Conservation (phyloP, 2,113 vertebrate species). For the Channa maculata region DNA sequence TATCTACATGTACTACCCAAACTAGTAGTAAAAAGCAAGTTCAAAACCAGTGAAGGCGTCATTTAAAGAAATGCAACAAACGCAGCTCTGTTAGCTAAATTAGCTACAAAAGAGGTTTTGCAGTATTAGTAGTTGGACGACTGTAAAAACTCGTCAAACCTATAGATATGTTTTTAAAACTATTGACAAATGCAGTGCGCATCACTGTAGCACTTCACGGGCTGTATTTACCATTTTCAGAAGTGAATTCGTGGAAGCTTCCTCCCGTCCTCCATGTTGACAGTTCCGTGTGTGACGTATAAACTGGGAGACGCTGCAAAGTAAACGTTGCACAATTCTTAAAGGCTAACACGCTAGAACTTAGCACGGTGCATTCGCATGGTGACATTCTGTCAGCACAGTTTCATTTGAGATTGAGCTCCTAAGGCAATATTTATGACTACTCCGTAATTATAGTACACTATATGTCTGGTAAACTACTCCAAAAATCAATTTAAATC, state of each 20-base stretch:
- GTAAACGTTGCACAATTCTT: not conserved
- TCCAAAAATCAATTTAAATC: no score
- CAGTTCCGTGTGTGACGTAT: slow-evolving; percentile 62
- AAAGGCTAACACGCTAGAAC: slow-evolving; percentile 9
- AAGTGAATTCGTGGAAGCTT: slow-evolving; percentile 65
- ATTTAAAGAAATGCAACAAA: not conserved
- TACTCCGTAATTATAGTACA: no score
- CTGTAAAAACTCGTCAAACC: no score
- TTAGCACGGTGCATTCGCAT: no score
- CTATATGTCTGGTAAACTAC: no score
- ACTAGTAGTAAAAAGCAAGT: no score
- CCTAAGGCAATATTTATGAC: no score
- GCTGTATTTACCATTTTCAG: slow-evolving; percentile 75
- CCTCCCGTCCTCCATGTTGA: slow-evolving; percentile 85
- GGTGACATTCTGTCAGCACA: not conserved
- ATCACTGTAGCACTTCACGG: not conserved
- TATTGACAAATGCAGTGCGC: no score
- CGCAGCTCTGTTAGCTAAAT: not conserved
- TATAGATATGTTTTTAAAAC: no score
- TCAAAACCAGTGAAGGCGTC: no score
- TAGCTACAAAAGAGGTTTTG: not conserved
- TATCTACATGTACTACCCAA: no score
- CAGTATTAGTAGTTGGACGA: not conserved
- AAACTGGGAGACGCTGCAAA: not conserved
- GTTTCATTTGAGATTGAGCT: no score